These are phyloP conservation scores for Micrastur ruficollis DNA, from an alignment of 2,797 vertebrate species.

Conservation along the genomic window DNA sequence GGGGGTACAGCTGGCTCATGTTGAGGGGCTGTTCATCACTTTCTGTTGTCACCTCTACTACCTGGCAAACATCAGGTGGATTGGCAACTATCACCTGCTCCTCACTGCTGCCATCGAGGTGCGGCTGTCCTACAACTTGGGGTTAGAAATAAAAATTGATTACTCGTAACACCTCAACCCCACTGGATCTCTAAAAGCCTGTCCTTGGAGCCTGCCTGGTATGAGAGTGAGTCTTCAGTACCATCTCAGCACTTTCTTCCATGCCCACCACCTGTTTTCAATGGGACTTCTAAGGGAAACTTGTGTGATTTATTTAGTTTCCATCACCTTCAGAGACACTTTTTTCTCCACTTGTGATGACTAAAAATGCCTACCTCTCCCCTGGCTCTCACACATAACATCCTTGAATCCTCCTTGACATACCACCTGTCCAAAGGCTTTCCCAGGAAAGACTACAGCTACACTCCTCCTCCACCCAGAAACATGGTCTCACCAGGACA, in stretches of 20 bases:
- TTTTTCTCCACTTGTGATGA: background rate
- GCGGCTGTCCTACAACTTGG: conserved; percentile 76
- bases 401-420: background rate
- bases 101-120: conserved; percentile 75
- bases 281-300: background rate
- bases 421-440: background rate
- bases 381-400: background rate
- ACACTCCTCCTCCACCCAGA: background rate
- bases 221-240: background rate
- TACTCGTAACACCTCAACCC: background rate
- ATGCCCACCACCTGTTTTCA: background rate
- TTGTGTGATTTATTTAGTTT: background rate
- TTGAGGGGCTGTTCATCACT: conserved; percentile 91
- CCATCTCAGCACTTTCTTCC: background rate
- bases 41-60: conserved; percentile 96
- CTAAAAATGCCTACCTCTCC: background rate
- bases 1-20: conserved; percentile 91
- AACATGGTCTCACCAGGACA: background rate
- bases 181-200: background rate
- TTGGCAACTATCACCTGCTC: conserved; percentile 90
- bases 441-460: background rate
- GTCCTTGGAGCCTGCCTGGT: background rate
- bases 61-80: conserved; percentile 94
- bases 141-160: background rate
- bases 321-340: background rate